Conservation (phyloP, 2,888 invertebrate genomes). For the Selenia dentaria region DNA sequence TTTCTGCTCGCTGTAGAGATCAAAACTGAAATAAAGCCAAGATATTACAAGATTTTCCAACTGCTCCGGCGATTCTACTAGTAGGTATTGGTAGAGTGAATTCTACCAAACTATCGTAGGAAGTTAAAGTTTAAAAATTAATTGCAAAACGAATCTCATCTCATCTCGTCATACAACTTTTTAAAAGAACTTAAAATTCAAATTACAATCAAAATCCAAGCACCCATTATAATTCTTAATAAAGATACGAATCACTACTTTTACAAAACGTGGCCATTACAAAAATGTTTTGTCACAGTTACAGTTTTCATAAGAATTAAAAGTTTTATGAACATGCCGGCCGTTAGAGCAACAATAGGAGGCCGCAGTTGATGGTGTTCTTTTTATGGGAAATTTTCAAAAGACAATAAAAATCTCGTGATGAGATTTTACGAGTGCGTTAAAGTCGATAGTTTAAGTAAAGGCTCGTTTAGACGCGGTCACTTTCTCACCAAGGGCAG, state of each 20-base stretch:
- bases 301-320: slow-evolving; percentile 9
- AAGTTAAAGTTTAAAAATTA: too few relatives aligned
- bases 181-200: too few relatives aligned
- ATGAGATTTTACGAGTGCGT: slow-evolving; percentile 21
- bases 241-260: slow-evolving; percentile 1
- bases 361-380: slow-evolving; percentile 2
- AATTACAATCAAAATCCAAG: background rate
- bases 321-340: slow-evolving; percentile 6
- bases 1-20: too few relatives aligned
- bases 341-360: slow-evolving; percentile 8
- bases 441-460: slow-evolving; percentile 12
- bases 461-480: background rate
- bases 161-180: too few relatives aligned
- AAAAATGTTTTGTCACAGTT: slow-evolving; percentile 1
- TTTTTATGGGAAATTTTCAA: slow-evolving; percentile 17
- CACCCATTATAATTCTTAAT: background rate
- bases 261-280: background rate
- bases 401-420: slow-evolving; percentile 24
- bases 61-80: too few relatives aligned
- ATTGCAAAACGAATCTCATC: too few relatives aligned
- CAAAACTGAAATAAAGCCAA: too few relatives aligned
- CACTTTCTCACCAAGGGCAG: too few relatives aligned
- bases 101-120: too few relatives aligned
- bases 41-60: too few relatives aligned
- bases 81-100: too few relatives aligned